Percentiles rank a stretch among this genome's conserved stretches.
These are phyloP conservation scores for Magallana gigas DNA, from an alignment of 1,140 invertebrate genomes.

Conservation along the genomic window DNA sequence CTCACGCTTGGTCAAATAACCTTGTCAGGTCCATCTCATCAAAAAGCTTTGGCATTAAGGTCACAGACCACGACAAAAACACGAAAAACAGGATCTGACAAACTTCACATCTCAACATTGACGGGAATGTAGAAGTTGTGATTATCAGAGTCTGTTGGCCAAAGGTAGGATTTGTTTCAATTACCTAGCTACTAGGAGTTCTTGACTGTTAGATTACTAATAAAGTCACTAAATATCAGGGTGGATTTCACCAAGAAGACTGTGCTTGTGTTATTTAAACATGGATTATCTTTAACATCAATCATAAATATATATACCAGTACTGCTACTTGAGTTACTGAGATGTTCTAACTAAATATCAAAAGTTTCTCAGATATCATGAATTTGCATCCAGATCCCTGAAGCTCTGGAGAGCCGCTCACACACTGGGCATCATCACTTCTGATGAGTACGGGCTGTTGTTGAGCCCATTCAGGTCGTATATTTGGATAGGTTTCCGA, in stretches of 20 bases:
- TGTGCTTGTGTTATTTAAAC: no score
- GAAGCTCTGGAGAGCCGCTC: neutral
- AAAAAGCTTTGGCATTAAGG: neutral
- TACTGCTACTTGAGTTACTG: no score
- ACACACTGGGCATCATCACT: conserved; percentile 49
- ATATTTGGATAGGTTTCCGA: conserved; percentile 38
- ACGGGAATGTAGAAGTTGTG: no score
- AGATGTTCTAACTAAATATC: conserved; percentile 4
- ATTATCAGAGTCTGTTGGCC: no score
- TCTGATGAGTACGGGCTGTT: conserved; percentile 11
- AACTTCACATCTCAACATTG: no score
- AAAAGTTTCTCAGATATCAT: neutral
- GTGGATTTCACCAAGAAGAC: no score
- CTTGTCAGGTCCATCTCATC: neutral
- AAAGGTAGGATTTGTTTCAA: no score
- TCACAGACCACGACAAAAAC: neutral
- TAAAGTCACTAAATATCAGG: no score
- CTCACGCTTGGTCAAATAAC: neutral
- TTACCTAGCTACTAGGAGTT: no score
- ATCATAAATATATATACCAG: no score
- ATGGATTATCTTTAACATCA: no score
- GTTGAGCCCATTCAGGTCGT: neutral
- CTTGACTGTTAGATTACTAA: no score
- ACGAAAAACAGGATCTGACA: neutral
- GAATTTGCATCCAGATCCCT: neutral